Evolutionary conservation across 2,113 vertebrate genomes (phyloP), one percentile per base, ranked within the genome.

Genomic region (Eubucco bourcierii): DNA sequence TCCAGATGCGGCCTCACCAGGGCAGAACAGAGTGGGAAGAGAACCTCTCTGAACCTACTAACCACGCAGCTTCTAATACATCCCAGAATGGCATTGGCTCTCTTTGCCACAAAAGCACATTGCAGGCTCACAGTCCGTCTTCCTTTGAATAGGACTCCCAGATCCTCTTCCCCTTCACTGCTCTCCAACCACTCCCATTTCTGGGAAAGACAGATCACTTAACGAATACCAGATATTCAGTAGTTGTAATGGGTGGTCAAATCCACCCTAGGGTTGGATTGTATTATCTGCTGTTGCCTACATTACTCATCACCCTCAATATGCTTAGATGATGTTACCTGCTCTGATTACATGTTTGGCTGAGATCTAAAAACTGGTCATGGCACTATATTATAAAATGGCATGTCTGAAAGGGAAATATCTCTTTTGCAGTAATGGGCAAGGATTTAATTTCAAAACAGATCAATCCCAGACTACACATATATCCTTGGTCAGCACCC

Each of bases 221-320:
- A 31, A 29, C 15, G 21, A 60, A 56, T 63, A 56, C 8, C 50
- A 4, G 16, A 39, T 9, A 21, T 68, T 58, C 31, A 72, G 28
- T 2, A 29, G 7, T 28, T 47, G 6, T 18, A n/a, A 73, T 27
- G 9, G 15, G 9, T 65, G 58, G 9, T n/a, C 50, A 29, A 0
- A 23, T 66, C 82, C 46, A 24, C 46, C 8, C 27, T 29, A 55
- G 15, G 34, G 7, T 27, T 20, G 12, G 27, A 25, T 5, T 33
- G 24, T 31, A 8, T 4, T 60, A 5, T 29, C 21, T 41, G 0
- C 24, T 68, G 20, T 50, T 67, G 19, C 4, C 20, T 12, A 1
- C 0, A 0, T 4, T 68, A 19, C 33, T 73, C 46, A 12, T 5
- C 31, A 61, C 23, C 70, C 39, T 33, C 0, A 1, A 10, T 0